A percentile compares a stretch with the other conserved stretches of the same genome.
Conservation (phyloP, 2,113 vertebrate species). For the Otolemur garnettii region DNA sequence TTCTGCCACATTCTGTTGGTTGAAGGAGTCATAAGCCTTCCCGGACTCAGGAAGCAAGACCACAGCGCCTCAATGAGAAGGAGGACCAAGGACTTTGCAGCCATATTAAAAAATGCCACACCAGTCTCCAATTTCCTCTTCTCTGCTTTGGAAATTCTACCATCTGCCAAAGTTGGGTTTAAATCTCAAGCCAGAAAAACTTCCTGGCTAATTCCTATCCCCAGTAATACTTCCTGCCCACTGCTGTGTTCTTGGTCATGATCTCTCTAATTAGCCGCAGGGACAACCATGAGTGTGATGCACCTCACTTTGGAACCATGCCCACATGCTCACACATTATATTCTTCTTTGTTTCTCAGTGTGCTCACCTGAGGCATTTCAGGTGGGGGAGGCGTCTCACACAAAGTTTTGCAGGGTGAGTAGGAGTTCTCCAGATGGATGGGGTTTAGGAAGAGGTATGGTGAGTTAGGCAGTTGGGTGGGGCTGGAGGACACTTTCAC, state of each 20-base stretch:
- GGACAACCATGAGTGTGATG: rapidly evolving
- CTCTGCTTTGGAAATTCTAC: background rate
- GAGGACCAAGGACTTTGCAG: background rate
- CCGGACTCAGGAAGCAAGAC: rapidly evolving
- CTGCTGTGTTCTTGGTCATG: rapidly evolving
- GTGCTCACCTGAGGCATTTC: background rate
- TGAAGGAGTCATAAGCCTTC: background rate
- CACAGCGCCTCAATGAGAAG: rapidly evolving
- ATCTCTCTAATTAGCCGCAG: rapidly evolving
- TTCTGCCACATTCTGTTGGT: rapidly evolving
- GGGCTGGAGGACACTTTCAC: background rate
- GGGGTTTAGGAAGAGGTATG: too few relatives aligned
- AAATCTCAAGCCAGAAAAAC: too few relatives aligned
- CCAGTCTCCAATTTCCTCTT: background rate
- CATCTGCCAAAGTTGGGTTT: background rate
- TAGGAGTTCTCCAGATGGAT: background rate
- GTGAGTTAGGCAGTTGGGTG: background rate
- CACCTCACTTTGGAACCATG: rapidly evolving
- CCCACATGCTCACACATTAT: background rate
- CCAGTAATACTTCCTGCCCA: background rate
- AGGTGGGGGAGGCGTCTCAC: background rate
- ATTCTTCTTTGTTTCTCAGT: background rate
- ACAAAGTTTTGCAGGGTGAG: background rate
- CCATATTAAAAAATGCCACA: rapidly evolving
- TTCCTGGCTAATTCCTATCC: background rate